phyloP scores from a whole-genome alignment of 2,797 vertebrate species.

The Pseudopleuronectes americanus region DNA sequence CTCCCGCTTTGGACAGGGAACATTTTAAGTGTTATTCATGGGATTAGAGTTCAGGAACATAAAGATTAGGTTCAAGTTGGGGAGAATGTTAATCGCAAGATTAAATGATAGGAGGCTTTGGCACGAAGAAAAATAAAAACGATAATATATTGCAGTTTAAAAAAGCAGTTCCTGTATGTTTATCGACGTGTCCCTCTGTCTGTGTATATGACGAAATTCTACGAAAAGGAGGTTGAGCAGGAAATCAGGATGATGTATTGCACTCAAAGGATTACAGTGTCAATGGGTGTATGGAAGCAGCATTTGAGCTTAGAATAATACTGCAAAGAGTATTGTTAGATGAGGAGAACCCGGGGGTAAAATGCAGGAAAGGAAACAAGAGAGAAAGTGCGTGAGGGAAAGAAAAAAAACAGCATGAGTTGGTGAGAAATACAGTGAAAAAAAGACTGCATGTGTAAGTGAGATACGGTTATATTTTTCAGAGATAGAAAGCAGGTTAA shows the following conservation, averaged over 20 bases:
- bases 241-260: constrained; percentile 31
- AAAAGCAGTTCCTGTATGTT: constrained; percentile 2
- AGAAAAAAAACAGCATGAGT: constrained; percentile 3
- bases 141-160: neutral
- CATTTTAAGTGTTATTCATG: constrained; percentile 16
- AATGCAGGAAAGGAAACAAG: constrained; percentile 16
- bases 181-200: neutral
- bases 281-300: constrained; percentile 14
- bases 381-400: constrained; percentile 16
- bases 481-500: constrained; percentile 11
- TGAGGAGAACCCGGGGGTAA: constrained; percentile 22
- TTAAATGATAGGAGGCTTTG: constrained; percentile 24
- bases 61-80: constrained; percentile 27
- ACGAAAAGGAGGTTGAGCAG: constrained; percentile 1
- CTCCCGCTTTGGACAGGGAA: constrained; percentile 13
- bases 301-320: constrained; percentile 36
- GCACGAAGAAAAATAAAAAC: neutral
- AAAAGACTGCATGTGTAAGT: constrained; percentile 38
- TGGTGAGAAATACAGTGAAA: constrained; percentile 26
- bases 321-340: constrained; percentile 27
- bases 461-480: constrained; percentile 30
- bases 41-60: constrained; percentile 47
- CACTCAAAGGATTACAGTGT: constrained; percentile 46
- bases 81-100: constrained; percentile 18
- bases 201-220: neutral